Percentiles rank a stretch among this genome's conserved stretches.
Evolutionary conservation across 2,113 vertebrate genomes (phyloP).

Genomic region (Centropus unirufus): DNA sequence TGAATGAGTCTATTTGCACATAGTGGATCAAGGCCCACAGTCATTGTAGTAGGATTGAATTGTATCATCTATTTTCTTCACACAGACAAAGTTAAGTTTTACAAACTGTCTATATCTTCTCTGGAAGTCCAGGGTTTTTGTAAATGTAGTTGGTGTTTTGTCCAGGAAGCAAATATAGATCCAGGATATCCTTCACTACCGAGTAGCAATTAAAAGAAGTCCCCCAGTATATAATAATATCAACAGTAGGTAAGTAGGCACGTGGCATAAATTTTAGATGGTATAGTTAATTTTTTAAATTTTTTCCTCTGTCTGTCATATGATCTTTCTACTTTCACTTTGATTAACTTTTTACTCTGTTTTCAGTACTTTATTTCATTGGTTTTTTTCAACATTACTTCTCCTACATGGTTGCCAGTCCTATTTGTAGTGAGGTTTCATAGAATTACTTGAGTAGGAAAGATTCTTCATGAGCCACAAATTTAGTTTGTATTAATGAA

Average conservation of each 20-base stretch:
- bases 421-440: background rate
- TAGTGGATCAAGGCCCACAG: background rate
- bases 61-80: background rate
- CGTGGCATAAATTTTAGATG: background rate
- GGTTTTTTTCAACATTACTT: background rate
- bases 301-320: background rate
- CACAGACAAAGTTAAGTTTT: background rate
- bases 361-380: constrained; percentile 4
- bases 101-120: background rate
- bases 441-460: background rate
- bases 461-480: background rate
- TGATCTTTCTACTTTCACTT: background rate
- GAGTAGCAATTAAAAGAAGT: background rate
- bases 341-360: background rate
- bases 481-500: background rate
- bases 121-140: background rate
- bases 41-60: background rate
- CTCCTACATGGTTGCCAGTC: background rate
- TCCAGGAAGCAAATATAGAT: background rate
- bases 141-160: background rate
- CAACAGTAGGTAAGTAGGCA: background rate
- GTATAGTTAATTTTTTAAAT: accelerated
- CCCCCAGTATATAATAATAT: background rate
- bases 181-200: background rate
- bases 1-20: background rate